A percentile compares a stretch with the other conserved stretches of the same genome.
Conservation (phyloP, 2,888 invertebrate species). For the Melanophora roralis region DNA sequence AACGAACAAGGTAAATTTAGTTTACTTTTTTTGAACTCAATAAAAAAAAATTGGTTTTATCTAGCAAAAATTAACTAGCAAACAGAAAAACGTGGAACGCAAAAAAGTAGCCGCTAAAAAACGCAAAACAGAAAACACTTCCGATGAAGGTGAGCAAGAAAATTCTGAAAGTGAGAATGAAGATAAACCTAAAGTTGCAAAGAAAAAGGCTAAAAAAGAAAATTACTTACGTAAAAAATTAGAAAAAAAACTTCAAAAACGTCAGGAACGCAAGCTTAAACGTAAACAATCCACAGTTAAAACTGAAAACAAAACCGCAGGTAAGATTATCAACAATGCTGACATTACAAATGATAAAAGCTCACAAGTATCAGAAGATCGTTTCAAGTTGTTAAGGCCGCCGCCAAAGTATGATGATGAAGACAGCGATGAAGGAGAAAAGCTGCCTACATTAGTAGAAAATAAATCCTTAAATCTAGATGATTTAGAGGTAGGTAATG, state of each 20-base stretch:
- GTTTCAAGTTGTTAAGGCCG: slow-evolving; percentile 71
- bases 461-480: slow-evolving; percentile 61
- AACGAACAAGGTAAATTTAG: slow-evolving; percentile 75
- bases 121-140: slow-evolving; percentile 41
- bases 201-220: slow-evolving; percentile 66
- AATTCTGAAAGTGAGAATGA: slow-evolving; percentile 3
- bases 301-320: neutral
- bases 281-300: slow-evolving; percentile 45
- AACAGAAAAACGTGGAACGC: slow-evolving; percentile 55
- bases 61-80: slow-evolving; percentile 51
- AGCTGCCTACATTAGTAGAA: slow-evolving; percentile 45
- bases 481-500: slow-evolving; percentile 64
- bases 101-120: slow-evolving; percentile 61
- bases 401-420: slow-evolving; percentile 60
- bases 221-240: slow-evolving; percentile 65
- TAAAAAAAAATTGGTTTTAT: neutral
- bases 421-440: slow-evolving; percentile 62
- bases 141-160: slow-evolving; percentile 1
- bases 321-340: slow-evolving; percentile 46
- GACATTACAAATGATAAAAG: slow-evolving; percentile 11
- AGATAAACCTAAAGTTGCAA: neutral
- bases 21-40: neutral
- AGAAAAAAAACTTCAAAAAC: slow-evolving; percentile 66
- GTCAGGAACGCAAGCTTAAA: slow-evolving; percentile 66
- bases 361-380: slow-evolving; percentile 62